Percentiles rank a stretch among this genome's conserved stretches.
phyloP scores from a whole-genome alignment of 2,797 vertebrate genomes.

The Jordanella pulchra region DNA sequence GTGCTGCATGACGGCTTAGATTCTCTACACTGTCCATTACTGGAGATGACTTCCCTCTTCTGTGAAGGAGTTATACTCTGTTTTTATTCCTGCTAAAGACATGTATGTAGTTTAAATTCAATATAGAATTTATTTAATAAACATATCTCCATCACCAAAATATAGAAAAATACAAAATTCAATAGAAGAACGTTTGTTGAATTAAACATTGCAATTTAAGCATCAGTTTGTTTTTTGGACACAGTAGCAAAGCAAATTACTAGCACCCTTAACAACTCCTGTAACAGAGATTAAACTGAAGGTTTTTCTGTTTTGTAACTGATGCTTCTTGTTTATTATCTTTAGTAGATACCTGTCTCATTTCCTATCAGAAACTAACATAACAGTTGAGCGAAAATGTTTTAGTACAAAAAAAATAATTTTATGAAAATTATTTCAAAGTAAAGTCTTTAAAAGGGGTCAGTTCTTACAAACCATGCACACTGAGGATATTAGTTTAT shows the following conservation, averaged over 20 bases:
- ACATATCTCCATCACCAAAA: neutral
- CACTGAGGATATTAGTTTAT: no score
- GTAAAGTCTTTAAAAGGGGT: neutral
- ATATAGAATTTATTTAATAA: neutral
- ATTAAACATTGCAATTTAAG: neutral
- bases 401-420: no score
- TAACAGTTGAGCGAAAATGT: no score
- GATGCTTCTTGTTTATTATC: no score
- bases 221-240: neutral
- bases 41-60: constrained; percentile 6
- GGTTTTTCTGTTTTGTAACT: no score
- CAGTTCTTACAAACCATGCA: no score
- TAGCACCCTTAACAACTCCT: neutral
- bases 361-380: no score
- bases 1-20: constrained; percentile 6
- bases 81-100: neutral
- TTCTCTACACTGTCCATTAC: neutral
- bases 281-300: neutral
- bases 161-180: neutral
- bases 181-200: neutral
- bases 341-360: no score
- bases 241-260: neutral
- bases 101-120: neutral
- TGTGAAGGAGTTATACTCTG: neutral
- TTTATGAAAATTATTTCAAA: neutral